These are phyloP conservation scores for Anastrepha obliqua DNA, from an alignment of 1,140 invertebrate genomes.

Conservation along the genomic window DNA sequence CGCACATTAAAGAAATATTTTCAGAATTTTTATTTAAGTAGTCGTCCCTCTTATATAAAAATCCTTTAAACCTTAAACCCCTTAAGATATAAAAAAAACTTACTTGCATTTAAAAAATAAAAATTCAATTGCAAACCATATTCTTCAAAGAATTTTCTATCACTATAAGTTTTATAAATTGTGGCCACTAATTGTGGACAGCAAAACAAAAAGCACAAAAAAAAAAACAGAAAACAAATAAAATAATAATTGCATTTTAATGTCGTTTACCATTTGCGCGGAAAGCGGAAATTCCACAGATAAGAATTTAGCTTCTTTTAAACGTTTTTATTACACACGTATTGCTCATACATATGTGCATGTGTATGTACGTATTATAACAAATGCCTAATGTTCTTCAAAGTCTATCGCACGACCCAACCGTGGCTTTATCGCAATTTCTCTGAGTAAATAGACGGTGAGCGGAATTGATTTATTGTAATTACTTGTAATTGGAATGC, in stretches of 20 bases:
- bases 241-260: conserved; percentile 22
- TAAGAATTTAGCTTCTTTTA: conserved; percentile 3
- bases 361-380: not conserved
- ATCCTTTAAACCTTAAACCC: no score
- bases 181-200: not conserved
- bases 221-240: not conserved
- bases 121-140: no score
- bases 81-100: no score
- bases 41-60: no score
- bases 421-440: conserved; percentile 25
- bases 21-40: no score
- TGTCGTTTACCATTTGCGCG: conserved; percentile 16
- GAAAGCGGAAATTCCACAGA: conserved; percentile 26
- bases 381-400: not conserved
- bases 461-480: conserved; percentile 16
- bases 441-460: not conserved
- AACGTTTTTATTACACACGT: no score
- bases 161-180: conserved; percentile 7
- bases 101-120: no score
- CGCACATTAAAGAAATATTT: no score
- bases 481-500: conserved; percentile 8
- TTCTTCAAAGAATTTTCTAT: no score
- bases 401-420: not conserved
- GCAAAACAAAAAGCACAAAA: not conserved
- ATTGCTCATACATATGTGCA: not conserved